Evolutionary conservation across 1,140 invertebrate species (phyloP).

Genomic region (Eriosoma lanigerum): DNA sequence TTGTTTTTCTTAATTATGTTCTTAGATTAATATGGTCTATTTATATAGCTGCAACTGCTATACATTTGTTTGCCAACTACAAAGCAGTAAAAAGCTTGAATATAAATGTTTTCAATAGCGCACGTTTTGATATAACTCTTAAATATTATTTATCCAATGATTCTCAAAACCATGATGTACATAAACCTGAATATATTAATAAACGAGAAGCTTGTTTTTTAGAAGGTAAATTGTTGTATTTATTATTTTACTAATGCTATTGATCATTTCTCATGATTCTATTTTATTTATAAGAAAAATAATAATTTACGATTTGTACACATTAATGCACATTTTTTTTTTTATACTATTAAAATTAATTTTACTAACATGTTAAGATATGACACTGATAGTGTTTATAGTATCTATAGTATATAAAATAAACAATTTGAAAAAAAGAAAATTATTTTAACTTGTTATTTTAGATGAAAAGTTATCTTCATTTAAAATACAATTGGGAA

Average conservation of each 20-base stretch:
- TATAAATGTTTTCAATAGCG: constrained; percentile 69
- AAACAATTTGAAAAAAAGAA: neutral
- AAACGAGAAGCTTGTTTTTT: constrained; percentile 46
- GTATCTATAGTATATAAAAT: too few species aligned
- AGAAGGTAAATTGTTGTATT: constrained; percentile 1
- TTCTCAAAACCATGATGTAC: constrained; percentile 36
- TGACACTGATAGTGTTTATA: too few species aligned
- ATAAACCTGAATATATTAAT: constrained; percentile 42
- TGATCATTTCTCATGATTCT: too few species aligned
- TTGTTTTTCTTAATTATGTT: constrained; percentile 53
- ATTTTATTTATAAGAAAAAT: too few species aligned
- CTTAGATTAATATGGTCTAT: constrained; percentile 68
- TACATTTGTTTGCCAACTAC: constrained; percentile 87
- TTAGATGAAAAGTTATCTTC: constrained; percentile 41
- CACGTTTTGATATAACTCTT: constrained; percentile 70
- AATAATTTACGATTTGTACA: too few species aligned
- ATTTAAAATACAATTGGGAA: constrained; percentile 40
- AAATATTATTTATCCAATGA: constrained; percentile 64
- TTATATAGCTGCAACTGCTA: constrained; percentile 71
- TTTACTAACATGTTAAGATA: too few species aligned
- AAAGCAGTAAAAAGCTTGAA: constrained; percentile 72
- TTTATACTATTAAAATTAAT: too few species aligned
- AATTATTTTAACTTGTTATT: constrained; percentile 18
- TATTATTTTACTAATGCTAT: neutral
- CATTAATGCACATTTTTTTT: too few species aligned